Evolutionary conservation across 37 sponge, comb jelly and placozoan genomes (phyloP), one percentile per base, ranked within the genome.

Genomic region (Ephydatia muelleri): DNA sequence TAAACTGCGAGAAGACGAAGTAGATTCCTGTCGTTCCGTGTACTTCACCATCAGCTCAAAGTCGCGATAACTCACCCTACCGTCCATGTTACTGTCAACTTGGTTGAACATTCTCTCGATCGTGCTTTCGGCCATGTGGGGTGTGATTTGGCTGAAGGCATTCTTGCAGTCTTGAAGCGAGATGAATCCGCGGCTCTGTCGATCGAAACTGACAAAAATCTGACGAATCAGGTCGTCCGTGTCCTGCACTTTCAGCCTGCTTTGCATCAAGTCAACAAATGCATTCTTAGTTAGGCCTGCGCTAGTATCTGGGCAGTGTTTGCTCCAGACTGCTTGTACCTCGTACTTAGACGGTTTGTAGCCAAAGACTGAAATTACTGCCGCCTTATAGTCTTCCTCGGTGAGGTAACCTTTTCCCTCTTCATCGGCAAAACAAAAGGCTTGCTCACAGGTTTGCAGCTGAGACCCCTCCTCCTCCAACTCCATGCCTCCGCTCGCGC

Each of bases 311-410:
- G 27, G 40, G 8, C 49, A 31, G n/a, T 57, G 38, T 38, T 72
- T 72, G 27, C 13, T 48, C 93, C 84, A 90, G 3, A 90, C 37
- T 9, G 39, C 38, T 1, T 80, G 69, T 11, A 81, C 47, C 70
- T 93, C 94, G 47, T 78, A 80, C 34, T 83, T 87, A 2, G 94
- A 89, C 29, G 94, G 94, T 38, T 93, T 93, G 85, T 93, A 90
- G n/a, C 94, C 94, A 2, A 89, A 49, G 33, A 93, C 68, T 0
- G 85, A 75, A 4, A 90, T 70, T 25, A 87, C 82, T 34, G 94
- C 91, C 5, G 90, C 82, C 38, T 93, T 93, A 75, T 93, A 93
- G 73, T 90, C 94, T 71, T 87, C 84, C 5, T 71, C 57, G 25
- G 78, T 82, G n/a, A 93, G 68, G 33, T 70, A 81, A 27, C 81